Evolutionary conservation across 2,113 vertebrate genomes (phyloP), one percentile per base, ranked within the genome.

Genomic region (Cervus canadensis): DNA sequence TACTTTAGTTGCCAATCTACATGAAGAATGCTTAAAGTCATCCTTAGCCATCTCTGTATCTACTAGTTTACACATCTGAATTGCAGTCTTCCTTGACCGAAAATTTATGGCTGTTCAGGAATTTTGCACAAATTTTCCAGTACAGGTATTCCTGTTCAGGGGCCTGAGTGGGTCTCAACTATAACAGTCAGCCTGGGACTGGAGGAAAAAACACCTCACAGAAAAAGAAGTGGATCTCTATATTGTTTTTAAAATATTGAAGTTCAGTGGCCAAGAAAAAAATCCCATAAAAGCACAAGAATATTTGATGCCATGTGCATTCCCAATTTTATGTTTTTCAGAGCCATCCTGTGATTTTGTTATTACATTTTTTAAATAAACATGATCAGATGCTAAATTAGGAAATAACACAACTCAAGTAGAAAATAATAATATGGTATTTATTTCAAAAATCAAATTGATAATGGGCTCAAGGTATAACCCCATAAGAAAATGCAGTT

Each of bases 341-440:
- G 67, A 71, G 21, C 7, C 3, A 67, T 36, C 23, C 14, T 95
- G 14, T 89, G 33, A 57, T 57, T 76, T 88, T 91, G 43, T 79
- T 81, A 52, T 52, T 52, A 30, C 17, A 50, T 50, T 81, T 81
- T 52, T 92, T 10, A 91, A 94, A 87, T 54, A 76, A 92, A 92
- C 67, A 26, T 79, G 43, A 88, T 12, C 26, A 95, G 76, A 88
- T 57, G 26, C 26, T 84, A 83, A 90, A 57, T 76, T 71, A 92
- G 12, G 76, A 96, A 97, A 92, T 59, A 50, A 84, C 26, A 36
- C 11, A 48, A 26, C 21, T 79, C 40, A 85, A 93, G 50, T 7
- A 64, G 36, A 97, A 97, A 89, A 78, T 96, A 59, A 85, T 50
- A 78, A 67, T 88, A 89, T 11, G 56, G 7, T 83, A n/a, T 74